Evolutionary conservation across 2,113 vertebrate genomes (phyloP).

Genomic region (Tragelaphus buxtoni): DNA sequence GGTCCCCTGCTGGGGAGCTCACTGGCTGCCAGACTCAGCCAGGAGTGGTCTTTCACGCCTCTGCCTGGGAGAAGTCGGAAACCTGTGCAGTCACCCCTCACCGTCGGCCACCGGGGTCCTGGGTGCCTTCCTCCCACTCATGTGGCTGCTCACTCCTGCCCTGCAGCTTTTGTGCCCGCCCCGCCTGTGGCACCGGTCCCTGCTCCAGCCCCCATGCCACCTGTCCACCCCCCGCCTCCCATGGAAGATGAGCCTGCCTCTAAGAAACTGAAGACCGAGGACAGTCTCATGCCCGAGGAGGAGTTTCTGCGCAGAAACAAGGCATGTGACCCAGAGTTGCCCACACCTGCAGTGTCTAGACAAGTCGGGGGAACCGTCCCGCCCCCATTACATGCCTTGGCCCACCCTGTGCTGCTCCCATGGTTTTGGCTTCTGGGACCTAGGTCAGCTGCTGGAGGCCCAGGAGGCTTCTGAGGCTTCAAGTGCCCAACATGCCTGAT

Average conservation of each 20-base stretch:
- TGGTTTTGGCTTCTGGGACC: not conserved
- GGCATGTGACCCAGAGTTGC: constrained; percentile 70
- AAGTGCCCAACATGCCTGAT: not conserved
- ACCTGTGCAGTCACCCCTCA: not conserved
- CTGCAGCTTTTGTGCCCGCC: constrained; percentile 93
- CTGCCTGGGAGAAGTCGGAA: not conserved
- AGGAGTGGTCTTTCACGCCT: not conserved
- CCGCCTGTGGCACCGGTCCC: constrained; percentile 91
- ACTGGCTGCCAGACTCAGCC: not conserved
- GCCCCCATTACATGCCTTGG: rapidly evolving
- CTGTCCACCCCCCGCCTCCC: constrained; percentile 89
- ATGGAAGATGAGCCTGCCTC: constrained; percentile 94
- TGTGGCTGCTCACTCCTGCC: not conserved
- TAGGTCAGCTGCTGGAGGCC: not conserved
- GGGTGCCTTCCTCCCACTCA: not conserved
- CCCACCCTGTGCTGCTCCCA: not conserved
- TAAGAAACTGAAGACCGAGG: constrained; percentile 98
- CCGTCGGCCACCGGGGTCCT: not conserved
- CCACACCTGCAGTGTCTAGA: not conserved
- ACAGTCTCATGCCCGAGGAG: constrained; percentile 96
- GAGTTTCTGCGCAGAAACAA: constrained; percentile 97
- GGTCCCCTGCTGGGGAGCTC: not conserved
- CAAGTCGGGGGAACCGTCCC: rapidly evolving
- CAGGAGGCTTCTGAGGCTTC: not conserved
- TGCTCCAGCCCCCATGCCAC: constrained; percentile 87